phyloP scores from a whole-genome alignment of 2,797 vertebrate species.

The Lepidocolaptes lacrymiger region DNA sequence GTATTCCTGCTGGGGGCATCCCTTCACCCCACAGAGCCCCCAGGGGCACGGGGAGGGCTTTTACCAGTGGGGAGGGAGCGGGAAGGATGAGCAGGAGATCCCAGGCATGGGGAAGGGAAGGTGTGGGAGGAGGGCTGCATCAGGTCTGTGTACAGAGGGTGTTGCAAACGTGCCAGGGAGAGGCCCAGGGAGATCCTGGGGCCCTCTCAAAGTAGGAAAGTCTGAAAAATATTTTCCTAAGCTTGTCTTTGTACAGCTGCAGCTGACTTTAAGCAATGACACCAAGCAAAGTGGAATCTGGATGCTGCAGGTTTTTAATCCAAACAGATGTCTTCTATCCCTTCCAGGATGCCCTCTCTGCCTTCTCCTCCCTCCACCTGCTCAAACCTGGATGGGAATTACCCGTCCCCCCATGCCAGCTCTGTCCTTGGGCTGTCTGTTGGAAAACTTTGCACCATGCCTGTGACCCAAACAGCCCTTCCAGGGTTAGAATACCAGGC shows the following conservation, averaged over 20 bases:
- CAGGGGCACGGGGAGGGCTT: accelerated
- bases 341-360: conserved; percentile 6
- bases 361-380: conserved; percentile 9
- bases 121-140: conserved; percentile 55
- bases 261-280: conserved; percentile 52
- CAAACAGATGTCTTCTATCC: conserved; percentile 50
- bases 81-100: background rate
- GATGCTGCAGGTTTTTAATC: conserved; percentile 25
- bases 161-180: conserved; percentile 65
- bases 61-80: background rate
- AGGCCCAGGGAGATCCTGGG: conserved; percentile 69
- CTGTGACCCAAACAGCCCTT: background rate
- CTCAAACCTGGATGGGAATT: background rate
- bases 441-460: background rate
- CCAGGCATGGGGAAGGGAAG: background rate
- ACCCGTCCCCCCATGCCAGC: background rate
- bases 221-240: conserved; percentile 74
- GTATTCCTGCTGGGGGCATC: background rate
- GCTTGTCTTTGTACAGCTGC: conserved; percentile 67
- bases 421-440: background rate
- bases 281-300: conserved; percentile 55
- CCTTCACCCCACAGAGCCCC: background rate
- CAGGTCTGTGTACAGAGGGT: conserved; percentile 45
- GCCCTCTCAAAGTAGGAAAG: conserved; percentile 65
- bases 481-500: background rate